Evolutionary conservation across 2,113 vertebrate species (phyloP).

Genomic region (Datnioides undecimradiatus): DNA sequence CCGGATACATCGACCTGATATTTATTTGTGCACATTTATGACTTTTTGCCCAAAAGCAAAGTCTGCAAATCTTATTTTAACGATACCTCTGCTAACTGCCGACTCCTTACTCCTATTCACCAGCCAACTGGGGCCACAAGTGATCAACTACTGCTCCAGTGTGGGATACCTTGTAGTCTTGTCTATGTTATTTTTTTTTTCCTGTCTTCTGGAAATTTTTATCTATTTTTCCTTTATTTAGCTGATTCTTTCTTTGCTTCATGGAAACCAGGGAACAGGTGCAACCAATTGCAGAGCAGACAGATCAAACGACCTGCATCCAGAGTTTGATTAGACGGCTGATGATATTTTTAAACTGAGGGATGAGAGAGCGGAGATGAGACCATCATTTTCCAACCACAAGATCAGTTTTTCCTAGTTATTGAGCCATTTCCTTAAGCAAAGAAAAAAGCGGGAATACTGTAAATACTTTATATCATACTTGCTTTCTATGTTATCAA

Average conservation of each 20-base stretch:
- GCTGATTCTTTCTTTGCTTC: neutral
- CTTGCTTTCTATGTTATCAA: constrained; percentile 52
- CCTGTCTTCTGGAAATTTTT: too few relatives aligned
- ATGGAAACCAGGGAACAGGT: neutral
- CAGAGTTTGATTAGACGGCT: neutral
- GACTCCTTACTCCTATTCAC: too few relatives aligned
- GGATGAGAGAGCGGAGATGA: neutral
- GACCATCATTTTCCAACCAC: constrained; percentile 39
- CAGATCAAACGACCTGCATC: constrained; percentile 13
- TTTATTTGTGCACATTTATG: too few relatives aligned
- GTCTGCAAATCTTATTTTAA: too few relatives aligned
- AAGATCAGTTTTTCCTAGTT: neutral
- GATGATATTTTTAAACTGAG: neutral
- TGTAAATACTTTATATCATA: constrained; percentile 52
- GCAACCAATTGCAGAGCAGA: neutral
- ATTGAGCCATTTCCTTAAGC: constrained; percentile 24
- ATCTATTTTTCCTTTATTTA: neutral
- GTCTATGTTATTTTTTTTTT: too few relatives aligned
- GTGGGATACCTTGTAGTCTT: too few relatives aligned
- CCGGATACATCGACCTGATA: too few relatives aligned
- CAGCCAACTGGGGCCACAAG: too few relatives aligned
- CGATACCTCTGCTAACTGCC: too few relatives aligned
- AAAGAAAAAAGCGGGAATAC: constrained; percentile 41
- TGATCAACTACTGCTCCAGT: too few relatives aligned
- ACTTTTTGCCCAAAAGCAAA: too few relatives aligned